Base-by-base conservation (phyloP, 2,888 invertebrate genomes). In the Agriopis aurantiaria region DNA sequence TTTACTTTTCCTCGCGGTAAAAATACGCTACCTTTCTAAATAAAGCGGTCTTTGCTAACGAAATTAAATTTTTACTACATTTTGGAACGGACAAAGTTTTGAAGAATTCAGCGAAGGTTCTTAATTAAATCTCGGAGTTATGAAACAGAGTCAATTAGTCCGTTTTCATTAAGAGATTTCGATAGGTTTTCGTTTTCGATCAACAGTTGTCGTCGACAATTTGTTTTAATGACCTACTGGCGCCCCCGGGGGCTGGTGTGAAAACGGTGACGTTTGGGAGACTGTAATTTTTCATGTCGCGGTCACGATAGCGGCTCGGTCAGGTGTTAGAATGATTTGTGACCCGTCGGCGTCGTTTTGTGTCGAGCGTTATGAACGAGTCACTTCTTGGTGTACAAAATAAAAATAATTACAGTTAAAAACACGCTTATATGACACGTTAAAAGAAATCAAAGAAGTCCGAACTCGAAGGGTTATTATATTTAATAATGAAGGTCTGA, bases 321-420 rank as follows among this genome's bases (percentile, higher is more conserved):
- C 91, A 93, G 93, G 94, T 92, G 93, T 89, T 89, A 85, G 87
- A 92, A 91, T 93, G 93, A 94, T 93, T 94, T 92, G 93, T 93
- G 82, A 76, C 82, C 83, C 52, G 57, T 62, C 10, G 40, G 45
- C 33, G 60, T 49, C 61, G 74, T 63, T 71, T 78, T 55, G 67
- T 73, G 69, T 77, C 53, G 69, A 80, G 78, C 48, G 63, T 71
- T 67, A 71, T 67, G 56, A 67, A 71, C 45, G 51, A 63, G 74
- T 80, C 75, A 78, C 80, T 80, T 84, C 65, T 69, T 60, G 66
- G 65, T 61, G 58, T 65, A 23, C 17, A 43, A 56, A 56, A 56
- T 51, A 61, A 49, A 43, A 14, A 3, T 33, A 51, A 45, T 9
- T 33, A 5, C 5, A 48, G 55, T 53, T 10, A 56, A 0, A 53